phyloP scores from a whole-genome alignment of 92 coral and sea anemone species.

The Pocillopora grandis region DNA sequence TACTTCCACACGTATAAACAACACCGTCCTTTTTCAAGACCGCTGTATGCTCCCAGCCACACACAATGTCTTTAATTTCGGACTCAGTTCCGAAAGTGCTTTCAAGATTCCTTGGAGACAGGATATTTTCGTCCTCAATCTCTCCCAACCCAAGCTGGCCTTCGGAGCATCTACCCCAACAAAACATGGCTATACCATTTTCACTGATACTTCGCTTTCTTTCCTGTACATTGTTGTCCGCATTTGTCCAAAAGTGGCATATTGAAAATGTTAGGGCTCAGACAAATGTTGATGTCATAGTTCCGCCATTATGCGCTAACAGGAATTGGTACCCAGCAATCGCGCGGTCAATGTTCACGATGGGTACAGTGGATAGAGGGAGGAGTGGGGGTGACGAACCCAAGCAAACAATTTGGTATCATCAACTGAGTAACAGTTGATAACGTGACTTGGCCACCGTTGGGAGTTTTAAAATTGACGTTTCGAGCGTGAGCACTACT shows the following conservation, averaged over 20 bases:
- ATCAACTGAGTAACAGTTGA: too few species aligned
- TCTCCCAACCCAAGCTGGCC: conserved; percentile 85
- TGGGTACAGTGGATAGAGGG: too few species aligned
- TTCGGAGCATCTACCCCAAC: conserved; percentile 85
- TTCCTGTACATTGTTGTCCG: background rate
- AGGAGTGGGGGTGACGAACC: too few species aligned
- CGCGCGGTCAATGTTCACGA: too few species aligned
- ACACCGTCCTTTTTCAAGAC: conserved; percentile 79
- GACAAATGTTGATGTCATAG: background rate
- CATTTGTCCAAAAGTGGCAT: background rate
- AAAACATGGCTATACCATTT: conserved; percentile 23
- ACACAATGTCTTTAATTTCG: conserved; percentile 57
- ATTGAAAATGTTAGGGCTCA: background rate
- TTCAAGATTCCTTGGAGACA: conserved; percentile 61
- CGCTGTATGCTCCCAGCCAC: conserved; percentile 93
- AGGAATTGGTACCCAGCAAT: background rate
- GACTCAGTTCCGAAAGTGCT: conserved; percentile 44
- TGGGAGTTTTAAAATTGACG: too few species aligned
- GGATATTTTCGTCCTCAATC: conserved; percentile 58
- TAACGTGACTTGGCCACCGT: too few species aligned
- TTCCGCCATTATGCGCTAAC: background rate
- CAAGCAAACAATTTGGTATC: too few species aligned
- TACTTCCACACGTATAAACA: conserved; percentile 87
- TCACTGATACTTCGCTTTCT: background rate
- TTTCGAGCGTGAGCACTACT: too few species aligned